Conservation (phyloP, 35 echinoderm and acorn worm genomes). For the Heliocidaris tuberculata region DNA sequence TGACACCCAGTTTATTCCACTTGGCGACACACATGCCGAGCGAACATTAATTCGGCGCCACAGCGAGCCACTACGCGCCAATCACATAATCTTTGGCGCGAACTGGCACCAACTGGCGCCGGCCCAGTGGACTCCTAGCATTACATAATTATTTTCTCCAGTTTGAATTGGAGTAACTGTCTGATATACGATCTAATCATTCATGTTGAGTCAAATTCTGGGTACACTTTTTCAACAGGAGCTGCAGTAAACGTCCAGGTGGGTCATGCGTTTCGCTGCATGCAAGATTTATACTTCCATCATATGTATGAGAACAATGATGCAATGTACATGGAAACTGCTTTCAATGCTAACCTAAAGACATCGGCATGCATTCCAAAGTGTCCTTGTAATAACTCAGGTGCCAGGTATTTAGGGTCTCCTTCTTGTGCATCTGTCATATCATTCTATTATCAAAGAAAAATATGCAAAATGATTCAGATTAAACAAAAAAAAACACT, state of each 20-base stretch:
- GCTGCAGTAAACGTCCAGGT: too few relatives aligned
- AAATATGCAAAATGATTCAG: not conserved
- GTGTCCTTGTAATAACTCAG: conserved; percentile 84
- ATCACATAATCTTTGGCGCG: conserved; percentile 1
- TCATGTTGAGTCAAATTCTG: too few relatives aligned
- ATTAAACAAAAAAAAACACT: too few relatives aligned
- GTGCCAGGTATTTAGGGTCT: conserved; percentile 93
- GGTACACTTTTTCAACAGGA: too few relatives aligned
- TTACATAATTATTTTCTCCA: not conserved
- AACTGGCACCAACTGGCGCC: not conserved
- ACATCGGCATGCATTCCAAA: conserved; percentile 96
- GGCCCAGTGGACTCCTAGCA: not conserved
- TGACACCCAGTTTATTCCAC: conserved; percentile 53
- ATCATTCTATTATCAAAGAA: conserved; percentile 50
- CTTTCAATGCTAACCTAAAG: conserved; percentile 62
- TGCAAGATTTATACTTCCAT: too few relatives aligned
- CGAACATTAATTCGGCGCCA: conserved; percentile 7
- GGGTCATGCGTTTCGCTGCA: too few relatives aligned
- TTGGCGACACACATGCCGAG: conserved; percentile 41
- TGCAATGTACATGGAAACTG: too few relatives aligned
- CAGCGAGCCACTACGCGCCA: conserved; percentile 17
- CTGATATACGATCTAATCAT: too few relatives aligned
- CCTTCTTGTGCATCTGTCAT: conserved; percentile 81
- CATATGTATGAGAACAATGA: too few relatives aligned
- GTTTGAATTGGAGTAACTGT: too few relatives aligned